A percentile compares a stretch with the other conserved stretches of the same genome.
Evolutionary conservation across 2,113 vertebrate genomes (phyloP).

Genomic region (Naja naja): DNA sequence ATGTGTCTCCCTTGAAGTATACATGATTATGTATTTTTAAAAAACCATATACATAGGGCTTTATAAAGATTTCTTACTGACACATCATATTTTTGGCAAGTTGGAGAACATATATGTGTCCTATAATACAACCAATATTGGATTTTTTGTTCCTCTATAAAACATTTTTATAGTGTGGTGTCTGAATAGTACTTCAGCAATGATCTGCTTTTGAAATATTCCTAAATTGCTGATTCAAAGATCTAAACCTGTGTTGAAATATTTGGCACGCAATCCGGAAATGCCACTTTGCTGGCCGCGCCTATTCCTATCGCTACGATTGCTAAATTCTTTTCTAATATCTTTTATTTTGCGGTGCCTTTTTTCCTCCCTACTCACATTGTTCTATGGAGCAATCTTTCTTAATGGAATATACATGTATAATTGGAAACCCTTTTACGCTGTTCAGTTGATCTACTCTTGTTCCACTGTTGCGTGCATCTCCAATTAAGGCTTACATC

Average conservation of each 20-base stretch:
- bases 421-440: neutral
- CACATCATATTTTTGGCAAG: conserved; percentile 40
- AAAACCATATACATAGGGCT: conserved; percentile 41
- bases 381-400: neutral
- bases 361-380: neutral
- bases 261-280: conserved; percentile 35
- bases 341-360: neutral
- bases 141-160: conserved; percentile 33
- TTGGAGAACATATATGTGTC: conserved; percentile 49
- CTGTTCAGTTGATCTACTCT: conserved; percentile 13
- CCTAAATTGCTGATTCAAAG: conserved; percentile 17
- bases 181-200: conserved; percentile 25
- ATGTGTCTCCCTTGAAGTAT: conserved; percentile 29
- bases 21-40: neutral
- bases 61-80: conserved; percentile 28
- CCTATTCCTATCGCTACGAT: neutral
- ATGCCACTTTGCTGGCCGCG: conserved; percentile 7
- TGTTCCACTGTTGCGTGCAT: neutral
- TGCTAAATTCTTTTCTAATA: neutral
- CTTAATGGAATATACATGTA: neutral
- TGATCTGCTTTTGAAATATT: conserved; percentile 31
- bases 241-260: conserved; percentile 21
- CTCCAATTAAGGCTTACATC: neutral
- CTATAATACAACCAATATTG: conserved; percentile 9
- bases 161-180: neutral